Percentiles rank a stretch among this genome's conserved stretches.
phyloP scores from a whole-genome alignment of 2,888 invertebrate species.

The Macrosiphum euphorbiae region DNA sequence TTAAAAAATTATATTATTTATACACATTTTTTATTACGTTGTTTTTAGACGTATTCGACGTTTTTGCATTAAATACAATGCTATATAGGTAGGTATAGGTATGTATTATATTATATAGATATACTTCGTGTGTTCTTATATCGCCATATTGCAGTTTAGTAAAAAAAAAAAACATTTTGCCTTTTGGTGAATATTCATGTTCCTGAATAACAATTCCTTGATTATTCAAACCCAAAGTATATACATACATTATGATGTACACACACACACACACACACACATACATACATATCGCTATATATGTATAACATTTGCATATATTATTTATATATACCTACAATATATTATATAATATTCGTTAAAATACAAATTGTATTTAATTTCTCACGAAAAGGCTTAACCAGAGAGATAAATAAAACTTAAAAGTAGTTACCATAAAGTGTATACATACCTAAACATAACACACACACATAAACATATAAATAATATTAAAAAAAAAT shows the following conservation, averaged over 20 bases:
- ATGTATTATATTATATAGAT: constrained; percentile 1
- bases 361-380: not conserved
- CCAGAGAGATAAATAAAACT: not conserved
- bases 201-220: constrained; percentile 19
- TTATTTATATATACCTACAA: not conserved
- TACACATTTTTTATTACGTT: constrained; percentile 5
- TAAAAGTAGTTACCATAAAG: not conserved
- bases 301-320: constrained; percentile 5
- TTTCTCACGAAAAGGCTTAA: not conserved
- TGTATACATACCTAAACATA: not conserved
- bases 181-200: constrained; percentile 14
- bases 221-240: not conserved
- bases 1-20: constrained; percentile 5
- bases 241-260: not conserved
- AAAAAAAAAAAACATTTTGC: constrained; percentile 13
- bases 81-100: not conserved
- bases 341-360: not conserved
- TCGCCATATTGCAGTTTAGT: not conserved
- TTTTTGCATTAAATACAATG: not conserved
- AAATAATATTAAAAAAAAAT: not conserved
- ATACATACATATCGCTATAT: not conserved
- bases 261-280: not conserved
- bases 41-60: not conserved
- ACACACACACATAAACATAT: not conserved
- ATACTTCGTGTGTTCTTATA: not conserved